phyloP scores from a whole-genome alignment of 2,113 vertebrate genomes.

The Brachirus orientalis region DNA sequence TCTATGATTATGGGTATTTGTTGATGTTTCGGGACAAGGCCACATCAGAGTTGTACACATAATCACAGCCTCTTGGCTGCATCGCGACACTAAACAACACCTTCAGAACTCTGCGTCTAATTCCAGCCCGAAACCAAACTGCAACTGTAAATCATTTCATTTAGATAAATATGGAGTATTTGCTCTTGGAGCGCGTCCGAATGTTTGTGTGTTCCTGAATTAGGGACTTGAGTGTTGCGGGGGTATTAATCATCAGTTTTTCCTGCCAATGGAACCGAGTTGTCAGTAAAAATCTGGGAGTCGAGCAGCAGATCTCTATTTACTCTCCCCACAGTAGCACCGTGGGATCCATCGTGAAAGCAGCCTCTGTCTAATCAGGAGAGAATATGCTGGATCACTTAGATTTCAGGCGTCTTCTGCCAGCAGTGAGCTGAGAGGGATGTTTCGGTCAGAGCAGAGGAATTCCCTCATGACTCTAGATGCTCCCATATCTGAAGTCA shows the following conservation, averaged over 20 bases:
- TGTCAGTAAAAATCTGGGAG: constrained; percentile 54
- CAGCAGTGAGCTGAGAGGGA: constrained; percentile 24
- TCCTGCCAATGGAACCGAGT: constrained; percentile 59
- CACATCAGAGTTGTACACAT: constrained; percentile 30
- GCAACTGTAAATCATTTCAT: constrained; percentile 49
- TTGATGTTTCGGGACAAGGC: constrained; percentile 19
- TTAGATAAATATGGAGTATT: constrained; percentile 50
- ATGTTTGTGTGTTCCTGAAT: constrained; percentile 60
- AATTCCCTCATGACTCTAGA: constrained; percentile 43
- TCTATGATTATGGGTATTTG: constrained; percentile 39
- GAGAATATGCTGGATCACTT: constrained; percentile 59
- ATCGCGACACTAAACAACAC: constrained; percentile 42
- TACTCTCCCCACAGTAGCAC: constrained; percentile 41
- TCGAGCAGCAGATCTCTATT: constrained; percentile 52
- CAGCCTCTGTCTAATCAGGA: constrained; percentile 71
- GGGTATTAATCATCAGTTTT: constrained; percentile 58
- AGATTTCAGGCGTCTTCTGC: constrained; percentile 34
- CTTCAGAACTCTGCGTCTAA: constrained; percentile 22
- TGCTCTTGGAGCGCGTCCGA: constrained; percentile 40
- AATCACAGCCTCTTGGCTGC: constrained; percentile 22
- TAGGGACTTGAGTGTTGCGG: constrained; percentile 39
- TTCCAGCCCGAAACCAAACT: constrained; percentile 32
- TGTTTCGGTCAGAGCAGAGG: constrained; percentile 44
- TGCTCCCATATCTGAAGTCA: constrained; percentile 5
- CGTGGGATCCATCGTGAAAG: constrained; percentile 62